These are phyloP conservation scores for Beroe forskalii DNA, from an alignment of 37 sponge, comb jelly and placozoan species.

Conservation along the genomic window DNA sequence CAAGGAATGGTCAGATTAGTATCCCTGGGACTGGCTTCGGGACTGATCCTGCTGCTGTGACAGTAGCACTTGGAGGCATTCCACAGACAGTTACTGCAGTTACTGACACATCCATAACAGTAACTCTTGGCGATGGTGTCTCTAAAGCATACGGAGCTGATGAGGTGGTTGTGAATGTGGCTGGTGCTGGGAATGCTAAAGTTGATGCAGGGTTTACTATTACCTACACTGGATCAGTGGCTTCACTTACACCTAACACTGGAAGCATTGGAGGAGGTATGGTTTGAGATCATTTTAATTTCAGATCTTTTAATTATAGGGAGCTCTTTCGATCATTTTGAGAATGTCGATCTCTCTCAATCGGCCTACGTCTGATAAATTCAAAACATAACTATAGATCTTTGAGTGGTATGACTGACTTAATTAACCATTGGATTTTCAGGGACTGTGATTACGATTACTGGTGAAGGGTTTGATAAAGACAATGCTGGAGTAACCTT, in stretches of 20 bases:
- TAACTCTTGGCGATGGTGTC: background rate
- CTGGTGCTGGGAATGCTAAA: constrained; percentile 9
- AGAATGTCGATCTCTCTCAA: too few species aligned
- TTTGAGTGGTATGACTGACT: too few species aligned
- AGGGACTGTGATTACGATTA: constrained; percentile 56
- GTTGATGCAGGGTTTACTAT: background rate
- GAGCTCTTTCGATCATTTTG: too few species aligned
- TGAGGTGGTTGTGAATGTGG: constrained; percentile 42
- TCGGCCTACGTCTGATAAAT: too few species aligned
- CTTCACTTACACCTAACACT: background rate
- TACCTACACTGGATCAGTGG: background rate
- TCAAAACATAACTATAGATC: too few species aligned
- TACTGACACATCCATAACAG: background rate
- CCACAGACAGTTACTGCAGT: constrained; percentile 18
- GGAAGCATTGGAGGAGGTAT: constrained; percentile 43
- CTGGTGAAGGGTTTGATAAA: constrained; percentile 10
- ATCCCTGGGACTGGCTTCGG: constrained; percentile 39
- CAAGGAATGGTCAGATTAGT: background rate
- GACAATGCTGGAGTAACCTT: background rate
- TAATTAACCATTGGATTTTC: background rate
- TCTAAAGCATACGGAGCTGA: background rate
- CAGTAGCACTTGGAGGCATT: background rate
- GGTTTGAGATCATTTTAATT: background rate
- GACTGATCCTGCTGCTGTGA: background rate
- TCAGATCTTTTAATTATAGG: background rate